A percentile compares a stretch with the other conserved stretches of the same genome.
These are phyloP conservation scores for Lethrus apterus DNA, from an alignment of 1,140 invertebrate species.

Conservation along the genomic window DNA sequence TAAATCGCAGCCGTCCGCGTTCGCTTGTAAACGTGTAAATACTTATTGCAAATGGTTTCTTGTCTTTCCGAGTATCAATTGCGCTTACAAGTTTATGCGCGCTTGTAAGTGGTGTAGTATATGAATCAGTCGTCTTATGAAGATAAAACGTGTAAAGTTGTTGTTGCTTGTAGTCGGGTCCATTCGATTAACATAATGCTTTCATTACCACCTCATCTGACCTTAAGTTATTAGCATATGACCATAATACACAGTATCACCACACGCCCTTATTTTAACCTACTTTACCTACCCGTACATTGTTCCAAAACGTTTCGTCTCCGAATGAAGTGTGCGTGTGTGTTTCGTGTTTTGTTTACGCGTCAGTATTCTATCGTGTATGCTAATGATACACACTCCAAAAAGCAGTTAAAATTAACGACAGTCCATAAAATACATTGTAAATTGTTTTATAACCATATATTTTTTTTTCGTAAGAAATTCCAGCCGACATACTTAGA, in stretches of 20 bases:
- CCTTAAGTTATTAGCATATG: slow-evolving; percentile 21
- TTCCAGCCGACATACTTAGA: too few species aligned
- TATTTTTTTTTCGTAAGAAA: too few species aligned
- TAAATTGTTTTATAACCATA: too few species aligned
- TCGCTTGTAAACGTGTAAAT: not conserved
- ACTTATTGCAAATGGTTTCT: slow-evolving; percentile 13
- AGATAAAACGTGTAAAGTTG: slow-evolving; percentile 15
- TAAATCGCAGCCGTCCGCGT: slow-evolving; percentile 7
- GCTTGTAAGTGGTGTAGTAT: slow-evolving; percentile 11
- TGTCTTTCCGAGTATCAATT: slow-evolving; percentile 5
- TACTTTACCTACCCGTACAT: slow-evolving; percentile 6
- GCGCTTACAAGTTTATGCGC: slow-evolving; percentile 7
- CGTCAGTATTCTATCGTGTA: too few species aligned
- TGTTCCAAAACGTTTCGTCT: too few species aligned
- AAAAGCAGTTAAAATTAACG: too few species aligned
- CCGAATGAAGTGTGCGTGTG: too few species aligned
- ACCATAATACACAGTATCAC: slow-evolving; percentile 18
- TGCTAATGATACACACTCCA: too few species aligned
- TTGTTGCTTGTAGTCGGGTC: slow-evolving; percentile 10
- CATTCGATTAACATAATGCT: slow-evolving; percentile 21
- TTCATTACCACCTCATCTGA: slow-evolving; percentile 23
- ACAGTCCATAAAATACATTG: too few species aligned
- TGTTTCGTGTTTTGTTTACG: too few species aligned
- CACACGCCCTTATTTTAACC: slow-evolving; percentile 20
- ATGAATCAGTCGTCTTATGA: slow-evolving; percentile 14